These are phyloP conservation scores for Ptychochromis oligacanthus DNA, from an alignment of 2,113 vertebrate genomes.

Conservation along the genomic window DNA sequence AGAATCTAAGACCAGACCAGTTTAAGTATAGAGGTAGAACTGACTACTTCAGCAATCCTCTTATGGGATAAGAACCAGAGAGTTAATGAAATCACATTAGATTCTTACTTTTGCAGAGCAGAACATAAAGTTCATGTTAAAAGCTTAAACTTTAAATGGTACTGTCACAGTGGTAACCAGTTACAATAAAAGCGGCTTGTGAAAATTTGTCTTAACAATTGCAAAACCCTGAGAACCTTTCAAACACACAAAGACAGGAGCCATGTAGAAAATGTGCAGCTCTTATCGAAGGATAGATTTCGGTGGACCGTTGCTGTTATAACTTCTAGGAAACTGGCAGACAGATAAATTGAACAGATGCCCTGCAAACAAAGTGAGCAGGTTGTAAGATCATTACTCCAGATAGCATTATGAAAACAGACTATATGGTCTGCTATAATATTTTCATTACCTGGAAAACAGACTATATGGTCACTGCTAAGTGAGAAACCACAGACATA, in stretches of 20 bases:
- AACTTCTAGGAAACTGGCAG: not conserved
- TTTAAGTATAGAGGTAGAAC: not conserved
- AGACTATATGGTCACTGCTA: slow-evolving; percentile 23
- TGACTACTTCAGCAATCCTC: not conserved
- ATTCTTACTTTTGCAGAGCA: not conserved
- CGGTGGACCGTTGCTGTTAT: not conserved
- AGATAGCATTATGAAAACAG: not conserved
- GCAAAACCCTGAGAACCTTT: not conserved
- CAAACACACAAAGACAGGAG: accelerated
- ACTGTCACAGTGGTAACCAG: too few species aligned
- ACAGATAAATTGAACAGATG: not conserved
- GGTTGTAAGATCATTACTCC: not conserved
- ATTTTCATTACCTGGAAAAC: slow-evolving; percentile 19
- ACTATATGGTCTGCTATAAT: not conserved
- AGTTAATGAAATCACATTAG: not conserved
- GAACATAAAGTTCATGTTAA: not conserved
- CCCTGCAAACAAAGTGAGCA: not conserved
- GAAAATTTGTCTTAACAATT: not conserved
- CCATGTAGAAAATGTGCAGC: not conserved
- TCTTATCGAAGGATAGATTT: not conserved
- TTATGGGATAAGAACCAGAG: not conserved
- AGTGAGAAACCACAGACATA: slow-evolving; percentile 15
- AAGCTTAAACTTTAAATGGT: not conserved
- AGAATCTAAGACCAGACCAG: slow-evolving; percentile 15
- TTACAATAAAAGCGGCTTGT: not conserved